These are phyloP conservation scores for Pollimyrus isidori DNA, from an alignment of 2,113 vertebrate genomes.

Conservation along the genomic window DNA sequence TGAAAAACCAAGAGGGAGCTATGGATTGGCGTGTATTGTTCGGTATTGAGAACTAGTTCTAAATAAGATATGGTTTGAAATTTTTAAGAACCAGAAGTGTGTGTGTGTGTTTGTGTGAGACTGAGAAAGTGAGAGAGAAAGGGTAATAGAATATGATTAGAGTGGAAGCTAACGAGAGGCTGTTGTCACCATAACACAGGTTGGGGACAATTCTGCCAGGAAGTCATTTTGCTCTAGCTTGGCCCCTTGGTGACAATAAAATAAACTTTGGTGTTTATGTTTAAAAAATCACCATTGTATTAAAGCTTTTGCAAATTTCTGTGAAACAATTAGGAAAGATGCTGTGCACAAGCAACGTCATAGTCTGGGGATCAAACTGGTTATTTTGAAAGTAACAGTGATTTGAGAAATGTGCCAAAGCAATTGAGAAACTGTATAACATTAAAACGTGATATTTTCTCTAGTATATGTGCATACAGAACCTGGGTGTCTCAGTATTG, in stretches of 20 bases:
- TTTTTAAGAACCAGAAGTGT: background rate
- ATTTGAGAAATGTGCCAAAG: background rate
- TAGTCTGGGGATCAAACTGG: background rate
- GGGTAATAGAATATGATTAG: too few species aligned
- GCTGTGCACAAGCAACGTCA: background rate
- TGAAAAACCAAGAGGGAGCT: background rate
- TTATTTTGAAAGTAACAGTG: background rate
- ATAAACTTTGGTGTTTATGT: background rate
- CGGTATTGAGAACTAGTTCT: background rate
- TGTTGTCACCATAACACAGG: too few species aligned
- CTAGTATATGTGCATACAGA: background rate
- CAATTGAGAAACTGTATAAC: background rate
- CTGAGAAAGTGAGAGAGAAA: background rate
- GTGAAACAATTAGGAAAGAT: background rate
- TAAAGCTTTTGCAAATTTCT: background rate
- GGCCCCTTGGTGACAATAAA: too few species aligned
- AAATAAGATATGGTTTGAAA: too few species aligned
- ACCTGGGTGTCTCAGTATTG: background rate
- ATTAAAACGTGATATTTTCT: background rate
- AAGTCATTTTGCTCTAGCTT: too few species aligned
- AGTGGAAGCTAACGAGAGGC: too few species aligned
- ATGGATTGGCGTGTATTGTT: background rate
- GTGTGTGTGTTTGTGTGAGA: background rate
- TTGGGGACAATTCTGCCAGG: too few species aligned
- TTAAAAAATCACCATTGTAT: background rate